These are phyloP conservation scores for Macrotrachela quadricornifera DNA, from an alignment of 1,140 invertebrate species.

Conservation along the genomic window DNA sequence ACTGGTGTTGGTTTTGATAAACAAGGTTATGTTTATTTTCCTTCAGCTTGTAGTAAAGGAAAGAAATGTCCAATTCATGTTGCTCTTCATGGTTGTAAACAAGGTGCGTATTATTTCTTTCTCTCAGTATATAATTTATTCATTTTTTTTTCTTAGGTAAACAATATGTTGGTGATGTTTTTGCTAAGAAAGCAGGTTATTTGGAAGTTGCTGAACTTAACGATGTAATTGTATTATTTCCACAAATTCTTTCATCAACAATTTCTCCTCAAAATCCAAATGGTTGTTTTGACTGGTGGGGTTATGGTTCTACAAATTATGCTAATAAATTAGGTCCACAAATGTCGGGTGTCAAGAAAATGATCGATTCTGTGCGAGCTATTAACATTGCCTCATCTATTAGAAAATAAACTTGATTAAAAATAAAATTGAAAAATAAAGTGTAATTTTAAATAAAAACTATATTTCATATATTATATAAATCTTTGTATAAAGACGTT, in stretches of 20 bases:
- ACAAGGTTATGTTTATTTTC: conserved; percentile 23
- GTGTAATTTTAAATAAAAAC: no score
- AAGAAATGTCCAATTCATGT: conserved; percentile 20
- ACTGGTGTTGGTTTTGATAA: no score
- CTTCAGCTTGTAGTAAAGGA: conserved; percentile 16
- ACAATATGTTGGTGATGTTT: conserved; percentile 18
- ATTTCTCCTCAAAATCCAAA: conserved; percentile 16
- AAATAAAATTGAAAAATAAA: no score
- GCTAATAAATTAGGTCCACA: conserved; percentile 10
- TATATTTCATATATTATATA: no score
- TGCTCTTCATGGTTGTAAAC: conserved; percentile 27
- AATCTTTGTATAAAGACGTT: no score
- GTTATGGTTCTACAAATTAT: conserved; percentile 17
- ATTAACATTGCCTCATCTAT: no score
- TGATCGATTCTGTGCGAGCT: no score
- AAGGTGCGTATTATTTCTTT: conserved; percentile 12
- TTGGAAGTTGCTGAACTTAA: conserved; percentile 30
- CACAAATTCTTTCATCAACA: conserved; percentile 18
- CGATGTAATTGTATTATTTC: conserved; percentile 30
- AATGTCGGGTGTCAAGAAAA: no score
- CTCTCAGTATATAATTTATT: not conserved
- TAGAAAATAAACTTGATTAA: no score
- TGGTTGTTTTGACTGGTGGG: conserved; percentile 32
- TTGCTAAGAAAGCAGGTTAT: conserved; percentile 23
- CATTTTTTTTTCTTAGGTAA: not conserved